Conservation (phyloP, 2,113 vertebrate species). For the Ranitomeya variabilis region DNA sequence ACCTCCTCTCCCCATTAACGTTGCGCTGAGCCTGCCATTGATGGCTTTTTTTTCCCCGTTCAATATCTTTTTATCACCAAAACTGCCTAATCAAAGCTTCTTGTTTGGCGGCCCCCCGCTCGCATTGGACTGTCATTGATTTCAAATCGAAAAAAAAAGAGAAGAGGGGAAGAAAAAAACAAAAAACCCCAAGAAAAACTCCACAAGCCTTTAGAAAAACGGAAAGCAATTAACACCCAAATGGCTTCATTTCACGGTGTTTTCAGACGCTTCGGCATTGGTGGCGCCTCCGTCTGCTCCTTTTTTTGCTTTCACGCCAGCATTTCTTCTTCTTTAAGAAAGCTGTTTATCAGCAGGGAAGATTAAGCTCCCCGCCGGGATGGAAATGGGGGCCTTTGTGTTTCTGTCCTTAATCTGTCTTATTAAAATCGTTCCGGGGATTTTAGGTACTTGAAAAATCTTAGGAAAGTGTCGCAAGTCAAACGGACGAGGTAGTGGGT, state of each 20-base stretch:
- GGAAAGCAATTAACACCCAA: slow-evolving; percentile 77
- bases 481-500: not conserved
- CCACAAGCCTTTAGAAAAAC: slow-evolving; percentile 62
- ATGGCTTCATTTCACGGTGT: slow-evolving; percentile 71
- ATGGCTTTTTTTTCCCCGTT: slow-evolving; percentile 62
- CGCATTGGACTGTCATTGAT: slow-evolving; percentile 68
- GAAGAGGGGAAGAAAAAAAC: slow-evolving; percentile 31
- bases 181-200: not conserved
- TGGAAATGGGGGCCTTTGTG: slow-evolving; percentile 72
- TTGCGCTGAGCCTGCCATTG: slow-evolving; percentile 66
- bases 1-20: slow-evolving; percentile 70
- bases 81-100: slow-evolving; percentile 73
- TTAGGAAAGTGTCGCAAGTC: slow-evolving; percentile 39
- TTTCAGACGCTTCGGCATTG: slow-evolving; percentile 64
- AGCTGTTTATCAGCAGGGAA: slow-evolving; percentile 67
- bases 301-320: slow-evolving; percentile 63
- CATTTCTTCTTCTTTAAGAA: slow-evolving; percentile 68
- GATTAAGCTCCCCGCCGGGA: slow-evolving; percentile 67
- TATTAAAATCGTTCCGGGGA: slow-evolving; percentile 73
- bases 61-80: slow-evolving; percentile 69
- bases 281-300: slow-evolving; percentile 53
- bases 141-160: slow-evolving; percentile 61
- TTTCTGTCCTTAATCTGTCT: slow-evolving; percentile 71
- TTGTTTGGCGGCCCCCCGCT: slow-evolving; percentile 67
- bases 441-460: slow-evolving; percentile 62